Base-by-base conservation (phyloP, 2,888 invertebrate species). In the Allolobophora icterica region DNA sequence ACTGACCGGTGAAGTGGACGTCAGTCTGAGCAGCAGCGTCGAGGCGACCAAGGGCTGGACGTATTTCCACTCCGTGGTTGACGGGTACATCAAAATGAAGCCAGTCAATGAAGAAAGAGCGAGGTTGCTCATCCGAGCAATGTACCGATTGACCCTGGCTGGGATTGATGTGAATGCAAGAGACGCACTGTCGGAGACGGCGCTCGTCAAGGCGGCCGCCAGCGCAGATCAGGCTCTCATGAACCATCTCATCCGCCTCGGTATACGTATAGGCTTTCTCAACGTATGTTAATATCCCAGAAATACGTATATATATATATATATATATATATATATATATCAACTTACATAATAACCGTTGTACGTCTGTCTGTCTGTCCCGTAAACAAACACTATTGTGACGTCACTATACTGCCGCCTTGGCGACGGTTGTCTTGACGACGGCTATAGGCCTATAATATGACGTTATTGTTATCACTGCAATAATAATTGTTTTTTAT, bases 101-200 rank as follows among this genome's bases (percentile, higher is more conserved):
- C 58, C 40, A 33, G 83, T 84, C 35, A 89, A 92, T 35, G 92
- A 92, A 89, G 93, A 93, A 87, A 89, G 40, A 84, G 71, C 93
- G 21, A 38, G 93, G 21, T 84, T 92, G 33, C 83, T 93, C 34
- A 92, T 94, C 34, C 92, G 94, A 40, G 91, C 92, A 0, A 90
- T 94, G 33, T 94, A 94, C 91, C 92, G 93, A 33, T 91, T 94
- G 87, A 93, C 93, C 84, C 92, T 94, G 83, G 92, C 92, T 42
- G 94, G 93, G 30, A 92, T 93, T 33, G 93, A 93, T 84, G 92
- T 94, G 35, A 93, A 94, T 89, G 92, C 92, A 11, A 91, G 93
- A 89, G 93, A 94, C 45, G 89, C 40, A 19, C 90, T 89, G 11
- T 93, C 93, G 33, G 90, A 90, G 33, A 92, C 92, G 1, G 92